A percentile compares a stretch with the other conserved stretches of the same genome.
phyloP scores from a whole-genome alignment of 2,797 vertebrate genomes.

The Decapterus maruadsi region DNA sequence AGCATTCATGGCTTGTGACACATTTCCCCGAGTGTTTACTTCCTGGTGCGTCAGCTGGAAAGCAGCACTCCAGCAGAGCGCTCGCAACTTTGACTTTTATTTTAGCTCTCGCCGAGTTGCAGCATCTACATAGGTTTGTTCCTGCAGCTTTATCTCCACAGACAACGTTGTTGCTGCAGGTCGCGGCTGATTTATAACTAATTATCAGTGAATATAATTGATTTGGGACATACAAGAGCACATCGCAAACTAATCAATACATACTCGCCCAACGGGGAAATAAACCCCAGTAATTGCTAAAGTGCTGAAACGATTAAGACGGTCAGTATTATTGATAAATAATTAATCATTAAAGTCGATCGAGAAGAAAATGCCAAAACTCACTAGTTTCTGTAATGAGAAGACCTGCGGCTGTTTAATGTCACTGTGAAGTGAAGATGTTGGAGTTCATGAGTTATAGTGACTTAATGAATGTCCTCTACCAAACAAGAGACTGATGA shows the following conservation, averaged over 20 bases:
- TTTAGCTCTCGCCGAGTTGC: background rate
- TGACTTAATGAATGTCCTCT: too few relatives aligned
- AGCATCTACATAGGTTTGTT: background rate
- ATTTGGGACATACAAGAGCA: background rate
- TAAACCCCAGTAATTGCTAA: background rate
- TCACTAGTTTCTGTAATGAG: background rate
- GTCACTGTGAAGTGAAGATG: background rate
- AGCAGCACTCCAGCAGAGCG: background rate
- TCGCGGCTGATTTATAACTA: background rate
- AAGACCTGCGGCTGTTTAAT: background rate
- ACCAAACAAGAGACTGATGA: too few relatives aligned
- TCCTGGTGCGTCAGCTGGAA: conserved; percentile 19
- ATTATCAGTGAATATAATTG: background rate
- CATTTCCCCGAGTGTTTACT: conserved; percentile 41
- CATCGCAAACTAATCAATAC: background rate
- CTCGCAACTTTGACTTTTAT: background rate
- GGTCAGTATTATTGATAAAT: background rate
- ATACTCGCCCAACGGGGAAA: background rate
- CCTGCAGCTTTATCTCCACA: background rate
- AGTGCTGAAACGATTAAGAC: background rate
- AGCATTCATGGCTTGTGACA: conserved; percentile 29
- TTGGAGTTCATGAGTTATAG: too few relatives aligned
- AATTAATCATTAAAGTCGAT: background rate
- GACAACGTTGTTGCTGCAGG: background rate
- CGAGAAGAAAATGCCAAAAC: background rate